Evolutionary conservation across 2,888 invertebrate species (phyloP).

Genomic region (Mactromeris polynyma): DNA sequence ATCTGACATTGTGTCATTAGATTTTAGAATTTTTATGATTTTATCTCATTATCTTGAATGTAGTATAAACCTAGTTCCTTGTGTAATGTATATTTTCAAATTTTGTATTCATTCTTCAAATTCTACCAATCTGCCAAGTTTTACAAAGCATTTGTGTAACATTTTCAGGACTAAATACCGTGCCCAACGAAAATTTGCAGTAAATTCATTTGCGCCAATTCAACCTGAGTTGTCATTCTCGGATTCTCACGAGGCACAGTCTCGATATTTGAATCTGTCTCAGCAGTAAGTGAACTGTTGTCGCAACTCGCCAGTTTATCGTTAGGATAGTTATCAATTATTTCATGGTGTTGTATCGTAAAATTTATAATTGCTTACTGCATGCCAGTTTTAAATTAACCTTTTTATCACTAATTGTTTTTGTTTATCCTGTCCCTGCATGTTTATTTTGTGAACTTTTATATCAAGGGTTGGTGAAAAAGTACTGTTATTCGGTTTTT

Average conservation of each 20-base stretch:
- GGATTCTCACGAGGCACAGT: slow-evolving; percentile 20
- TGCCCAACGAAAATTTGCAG: slow-evolving; percentile 75
- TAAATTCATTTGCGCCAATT: slow-evolving; percentile 60
- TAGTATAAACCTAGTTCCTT: no score
- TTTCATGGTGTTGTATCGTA: slow-evolving; percentile 34
- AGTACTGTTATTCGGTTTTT: no score
- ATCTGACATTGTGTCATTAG: no score
- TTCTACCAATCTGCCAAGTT: not conserved
- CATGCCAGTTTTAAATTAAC: slow-evolving; percentile 45
- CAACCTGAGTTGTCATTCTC: slow-evolving; percentile 53
- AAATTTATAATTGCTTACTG: slow-evolving; percentile 21
- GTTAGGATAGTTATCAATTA: slow-evolving; percentile 18
- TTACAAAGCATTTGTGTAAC: slow-evolving; percentile 13
- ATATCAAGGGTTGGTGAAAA: not conserved
- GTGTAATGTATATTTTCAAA: not conserved
- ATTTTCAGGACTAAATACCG: slow-evolving; percentile 75
- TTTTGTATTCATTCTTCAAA: not conserved
- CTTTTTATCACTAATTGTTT: not conserved
- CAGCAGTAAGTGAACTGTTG: slow-evolving; percentile 62
- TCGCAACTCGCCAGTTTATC: slow-evolving; percentile 44
- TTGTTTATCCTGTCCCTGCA: not conserved
- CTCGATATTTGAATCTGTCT: slow-evolving; percentile 27
- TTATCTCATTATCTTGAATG: no score
- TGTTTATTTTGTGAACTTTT: not conserved
- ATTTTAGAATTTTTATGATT: no score